Evolutionary conservation across 2,888 invertebrate species (phyloP).

Genomic region (Dicroscelio sp.): DNA sequence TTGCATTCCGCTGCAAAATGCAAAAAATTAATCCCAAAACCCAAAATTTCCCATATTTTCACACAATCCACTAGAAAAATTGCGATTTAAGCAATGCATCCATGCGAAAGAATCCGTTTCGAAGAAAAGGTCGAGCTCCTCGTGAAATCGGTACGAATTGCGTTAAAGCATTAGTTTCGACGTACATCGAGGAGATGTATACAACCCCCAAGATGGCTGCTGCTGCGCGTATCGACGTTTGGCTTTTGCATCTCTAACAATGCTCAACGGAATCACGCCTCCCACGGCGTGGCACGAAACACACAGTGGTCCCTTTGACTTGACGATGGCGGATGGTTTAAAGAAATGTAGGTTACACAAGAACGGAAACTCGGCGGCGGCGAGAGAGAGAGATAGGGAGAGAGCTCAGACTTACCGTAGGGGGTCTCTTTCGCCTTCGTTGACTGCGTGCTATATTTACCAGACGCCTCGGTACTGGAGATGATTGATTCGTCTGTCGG

Average conservation of each 20-base stretch:
- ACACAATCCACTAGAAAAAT: no score
- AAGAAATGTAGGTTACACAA: constrained; percentile 36
- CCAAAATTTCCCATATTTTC: no score
- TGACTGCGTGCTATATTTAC: constrained; percentile 92
- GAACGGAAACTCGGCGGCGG: constrained; percentile 7
- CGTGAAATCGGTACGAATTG: constrained; percentile 85
- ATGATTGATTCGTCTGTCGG: constrained; percentile 92
- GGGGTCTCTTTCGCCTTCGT: constrained; percentile 98
- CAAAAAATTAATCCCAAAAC: no score
- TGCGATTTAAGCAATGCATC: background rate
- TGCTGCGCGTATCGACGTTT: constrained; percentile 91
- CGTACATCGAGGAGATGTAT: constrained; percentile 87
- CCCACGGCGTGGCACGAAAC: no score
- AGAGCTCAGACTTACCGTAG: constrained; percentile 97
- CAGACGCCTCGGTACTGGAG: constrained; percentile 93
- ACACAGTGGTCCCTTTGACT: no score
- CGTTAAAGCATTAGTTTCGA: constrained; percentile 88
- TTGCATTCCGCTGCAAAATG: no score
- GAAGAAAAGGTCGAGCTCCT: constrained; percentile 75
- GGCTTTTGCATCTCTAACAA: no score
- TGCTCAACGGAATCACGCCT: constrained; percentile 43
- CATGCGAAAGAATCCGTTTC: constrained; percentile 65
- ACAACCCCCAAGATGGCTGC: constrained; percentile 91
- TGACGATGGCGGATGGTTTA: constrained; percentile 51
- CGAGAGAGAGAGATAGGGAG: constrained; percentile 27